phyloP scores from a whole-genome alignment of 1,140 invertebrate genomes.

The Aphelinus atriplicis region DNA sequence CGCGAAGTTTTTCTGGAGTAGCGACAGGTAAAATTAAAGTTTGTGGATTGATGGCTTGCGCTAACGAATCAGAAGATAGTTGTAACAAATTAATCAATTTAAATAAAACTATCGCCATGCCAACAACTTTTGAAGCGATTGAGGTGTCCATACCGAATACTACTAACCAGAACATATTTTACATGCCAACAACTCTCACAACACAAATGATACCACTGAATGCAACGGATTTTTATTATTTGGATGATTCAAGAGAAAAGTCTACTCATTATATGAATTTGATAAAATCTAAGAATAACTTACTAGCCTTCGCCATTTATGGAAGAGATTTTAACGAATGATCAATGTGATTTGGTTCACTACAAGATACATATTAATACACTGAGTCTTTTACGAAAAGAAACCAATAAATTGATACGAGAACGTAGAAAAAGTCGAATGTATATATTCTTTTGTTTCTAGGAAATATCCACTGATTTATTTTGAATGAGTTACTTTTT shows the following conservation, averaged over 20 bases:
- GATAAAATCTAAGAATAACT: conserved; percentile 30
- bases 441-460: too few relatives aligned
- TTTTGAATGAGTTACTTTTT: too few relatives aligned
- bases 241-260: background rate
- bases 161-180: conserved; percentile 2
- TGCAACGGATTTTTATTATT: conserved; percentile 13
- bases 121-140: conserved; percentile 28
- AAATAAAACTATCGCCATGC: background rate
- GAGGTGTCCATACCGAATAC: background rate
- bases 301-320: conserved; percentile 49
- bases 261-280: conserved; percentile 22
- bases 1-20: conserved; percentile 53
- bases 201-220: conserved; percentile 16
- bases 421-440: too few relatives aligned
- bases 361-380: too few relatives aligned
- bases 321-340: conserved; percentile 44
- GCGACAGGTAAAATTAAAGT: conserved; percentile 62
- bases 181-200: conserved; percentile 16
- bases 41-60: conserved; percentile 66
- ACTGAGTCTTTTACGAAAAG: too few relatives aligned
- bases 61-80: conserved; percentile 48
- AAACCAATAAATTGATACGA: too few relatives aligned
- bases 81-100: conserved; percentile 13
- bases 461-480: too few relatives aligned
- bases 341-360: too few relatives aligned